Evolutionary conservation across 2,797 vertebrate genomes (phyloP), one percentile per base, ranked within the genome.

Genomic region (Catharus ustulatus): DNA sequence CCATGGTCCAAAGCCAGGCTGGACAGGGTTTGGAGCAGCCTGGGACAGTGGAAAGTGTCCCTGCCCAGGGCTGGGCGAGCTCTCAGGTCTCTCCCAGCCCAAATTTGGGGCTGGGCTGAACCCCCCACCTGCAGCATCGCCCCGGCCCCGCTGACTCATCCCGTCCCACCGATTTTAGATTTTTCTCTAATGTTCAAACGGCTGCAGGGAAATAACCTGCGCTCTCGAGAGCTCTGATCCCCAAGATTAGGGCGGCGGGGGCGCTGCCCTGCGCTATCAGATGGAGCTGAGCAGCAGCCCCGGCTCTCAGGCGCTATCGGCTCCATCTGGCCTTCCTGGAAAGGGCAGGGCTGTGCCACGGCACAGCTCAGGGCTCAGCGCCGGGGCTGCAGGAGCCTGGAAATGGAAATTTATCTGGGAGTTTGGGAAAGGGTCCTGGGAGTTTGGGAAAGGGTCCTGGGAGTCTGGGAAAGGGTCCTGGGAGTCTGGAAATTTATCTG

Each of bases 311-410:
- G 36, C 6, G 3, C 10, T 94, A 93, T 91, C 93, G 1, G 38
- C 38, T 66, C 20, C 13, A 94, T 89, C 77, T 84, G 82, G 4
- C 54, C 62, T 96, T 95, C 94, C 96, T 77, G 89, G 89, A 94
- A 95, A 36, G 85, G 90, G 55, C 0, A 52, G 51, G 43, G 77
- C 81, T 20, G 52, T 1, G 40, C 29, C 67, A 1, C 12, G 46
- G 46, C 46, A 48, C 13, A 24, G 46, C 46, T 23, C 46, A 4
- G 19, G 12, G 52, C 52, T 55, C 52, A 32, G 52, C 52, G 4
- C 19, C 9, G 52, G 30, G 30, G 30, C 30, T 9, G 32, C 52
- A 22, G 52, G 20, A 32, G 32, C 32, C 49, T 12, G 51, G 49
- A 16, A 49, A 48, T 18, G 84, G 34, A 34, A 34, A 34, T 34